Evolutionary conservation across 1,140 invertebrate species (phyloP), one percentile per base, ranked within the genome.

Genomic region (Ptiloglossa arizonensis): DNA sequence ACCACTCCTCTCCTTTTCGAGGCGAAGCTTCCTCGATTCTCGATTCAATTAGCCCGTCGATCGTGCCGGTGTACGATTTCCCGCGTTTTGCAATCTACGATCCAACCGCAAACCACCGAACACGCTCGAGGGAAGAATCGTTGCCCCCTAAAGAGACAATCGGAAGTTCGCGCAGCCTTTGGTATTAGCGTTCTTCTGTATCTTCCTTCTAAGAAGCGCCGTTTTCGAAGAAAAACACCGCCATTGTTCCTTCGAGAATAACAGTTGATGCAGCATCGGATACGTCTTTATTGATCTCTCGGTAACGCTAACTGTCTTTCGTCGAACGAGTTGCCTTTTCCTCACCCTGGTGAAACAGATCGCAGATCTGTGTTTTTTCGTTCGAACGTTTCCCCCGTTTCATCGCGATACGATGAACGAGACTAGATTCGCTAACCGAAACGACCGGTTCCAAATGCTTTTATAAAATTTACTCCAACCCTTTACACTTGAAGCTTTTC

Each of bases 241-340:
- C 11, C 48, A 32, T 68, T 32, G 1, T 32, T 35, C 29, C 17
- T 8, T 67, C 35, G 1, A 27, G 54, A 46, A 70, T 70, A 59
- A 59, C 57, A 57, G 56, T 69, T 69, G 41, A 69, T 29, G 13
- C n/a, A 44, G 38, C 50, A 32, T 35, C 52, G 44, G 35, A 54
- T 71, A n/a, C n/a, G 54, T 60, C 27, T 71, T 71, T 71, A 46
- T 60, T n/a, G 60, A 71, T 71, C 41, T 46, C 17, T 46, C 59
- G 44, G 38, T 46, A 38, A 71, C 68, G 68, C n/a, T 22, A 38
- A 60, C 19, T 32, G 59, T 60, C 52, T 71, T 59, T n/a, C 29
- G 17, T 32, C 27, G 38, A 17, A 29, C 29, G 19, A 29, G 46
- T 24, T 24, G 15, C n/a, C 32, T 29, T 5, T 29, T 67, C 15